These are phyloP conservation scores for Chionodraco myersi DNA, from an alignment of 2,113 vertebrate species.

Conservation along the genomic window DNA sequence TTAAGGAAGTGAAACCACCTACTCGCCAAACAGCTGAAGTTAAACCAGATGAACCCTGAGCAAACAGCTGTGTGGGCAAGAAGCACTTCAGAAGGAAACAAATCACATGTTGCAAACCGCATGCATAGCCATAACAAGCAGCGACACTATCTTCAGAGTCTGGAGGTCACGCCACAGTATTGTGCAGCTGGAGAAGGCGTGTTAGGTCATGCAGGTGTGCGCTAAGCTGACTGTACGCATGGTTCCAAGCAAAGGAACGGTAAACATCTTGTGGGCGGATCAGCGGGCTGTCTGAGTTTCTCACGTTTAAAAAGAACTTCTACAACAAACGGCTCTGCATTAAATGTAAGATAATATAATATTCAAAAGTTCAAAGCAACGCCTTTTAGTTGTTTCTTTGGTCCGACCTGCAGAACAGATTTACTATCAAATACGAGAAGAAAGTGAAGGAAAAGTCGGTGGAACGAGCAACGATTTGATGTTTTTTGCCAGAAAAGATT, in stretches of 20 bases:
- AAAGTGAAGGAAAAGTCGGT: neutral
- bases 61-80: neutral
- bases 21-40: neutral
- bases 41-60: neutral
- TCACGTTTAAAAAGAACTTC: too few relatives aligned
- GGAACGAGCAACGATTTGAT: neutral
- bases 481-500: neutral
- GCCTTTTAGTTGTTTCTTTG: too few relatives aligned
- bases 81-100: neutral
- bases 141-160: neutral
- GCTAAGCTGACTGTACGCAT: neutral
- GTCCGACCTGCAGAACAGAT: neutral
- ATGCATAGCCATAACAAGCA: neutral
- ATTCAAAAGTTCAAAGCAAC: too few relatives aligned
- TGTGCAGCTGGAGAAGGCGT: neutral
- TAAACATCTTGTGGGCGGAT: neutral
- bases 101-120: neutral
- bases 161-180: neutral
- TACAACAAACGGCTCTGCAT: too few relatives aligned
- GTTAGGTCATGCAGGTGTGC: slow-evolving; percentile 37
- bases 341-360: too few relatives aligned
- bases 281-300: neutral
- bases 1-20: slow-evolving; percentile 32
- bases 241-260: neutral
- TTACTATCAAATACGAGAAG: neutral